Evolutionary conservation across 37 sponge, comb jelly and placozoan genomes (phyloP).

Genomic region (Haliclona indistincta): DNA sequence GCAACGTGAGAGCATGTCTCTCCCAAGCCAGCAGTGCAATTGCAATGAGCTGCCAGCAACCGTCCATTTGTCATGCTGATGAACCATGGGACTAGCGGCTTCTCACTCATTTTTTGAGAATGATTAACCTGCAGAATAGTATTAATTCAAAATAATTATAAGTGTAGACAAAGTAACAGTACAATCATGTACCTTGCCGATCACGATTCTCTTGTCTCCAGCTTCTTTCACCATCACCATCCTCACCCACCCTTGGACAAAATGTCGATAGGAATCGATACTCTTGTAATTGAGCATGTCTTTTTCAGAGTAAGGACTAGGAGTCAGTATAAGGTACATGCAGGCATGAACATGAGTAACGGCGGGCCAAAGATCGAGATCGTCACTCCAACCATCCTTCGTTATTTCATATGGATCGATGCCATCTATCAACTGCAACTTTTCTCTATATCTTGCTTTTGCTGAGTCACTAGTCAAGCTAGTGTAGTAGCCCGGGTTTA

Average conservation of each 20-base stretch:
- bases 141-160: constrained; percentile 22
- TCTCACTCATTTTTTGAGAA: constrained; percentile 2
- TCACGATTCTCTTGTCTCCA: constrained; percentile 39
- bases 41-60: constrained; percentile 60
- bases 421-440: constrained; percentile 35
- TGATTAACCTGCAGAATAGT: constrained; percentile 10
- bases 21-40: constrained; percentile 75
- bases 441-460: constrained; percentile 32
- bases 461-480: not conserved
- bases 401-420: constrained; percentile 45
- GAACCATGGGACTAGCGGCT: constrained; percentile 36
- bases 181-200: constrained; percentile 41
- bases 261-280: constrained; percentile 54
- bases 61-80: constrained; percentile 8
- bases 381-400: constrained; percentile 27
- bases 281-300: constrained; percentile 70
- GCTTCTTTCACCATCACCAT: constrained; percentile 31
- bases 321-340: constrained; percentile 34
- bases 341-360: constrained; percentile 45
- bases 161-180: not conserved
- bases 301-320: constrained; percentile 63
- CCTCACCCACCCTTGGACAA: constrained; percentile 62
- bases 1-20: constrained; percentile 68
- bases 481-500: constrained; percentile 9
- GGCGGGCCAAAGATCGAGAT: constrained; percentile 46